Evolutionary conservation across 1,140 invertebrate genomes (phyloP), one percentile per base, ranked within the genome.

Genomic region (Megalonaias nervosa): DNA sequence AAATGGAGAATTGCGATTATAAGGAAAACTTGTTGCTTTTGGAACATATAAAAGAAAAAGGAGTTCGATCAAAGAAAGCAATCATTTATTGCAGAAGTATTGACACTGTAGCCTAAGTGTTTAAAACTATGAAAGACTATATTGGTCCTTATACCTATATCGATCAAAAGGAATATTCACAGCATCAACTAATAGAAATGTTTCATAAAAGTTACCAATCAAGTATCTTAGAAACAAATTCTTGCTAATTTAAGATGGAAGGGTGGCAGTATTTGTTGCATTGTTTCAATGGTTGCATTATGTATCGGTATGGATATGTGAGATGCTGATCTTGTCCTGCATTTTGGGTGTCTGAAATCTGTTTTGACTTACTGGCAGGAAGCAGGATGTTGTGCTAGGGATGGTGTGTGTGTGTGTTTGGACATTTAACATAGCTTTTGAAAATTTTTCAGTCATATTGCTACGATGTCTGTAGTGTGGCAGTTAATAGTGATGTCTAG

Each of bases 281-380:
- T 26, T 26, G 26, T 26, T 26, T 26, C 26, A 26, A 26, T 26
- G 26, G 26, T 73, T 14, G 74, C 67, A 11, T 26, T 68, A 15
- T 66, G 74, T 68, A 69, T 75, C 66, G 74, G 66, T 12, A 55
- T 78, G 1, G 65, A 78, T n/a, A 73, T 78, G 21, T 17, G 21
- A 61, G 76, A 78, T 23, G 38, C 74, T 14, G 59, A 68, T 23
- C 55, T 78, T 16, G 64, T 78, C 17, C 21, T 77, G 6, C 75
- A 71, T 31, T 38, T 67, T 15, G 58, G 68, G 11, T 67, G 65
- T 68, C 70, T 71, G 3, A 72, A 69, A 38, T 67, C 76, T n/a
- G 57, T 78, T n/a, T 31, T 72, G 19, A 67, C 70, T 4, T 78
- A 73, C 58, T 78, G 76, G 65, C 76, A 78, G 57, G 76, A 72